Evolutionary conservation across 2,888 invertebrate species (phyloP).

Genomic region (Melieria picta): DNA sequence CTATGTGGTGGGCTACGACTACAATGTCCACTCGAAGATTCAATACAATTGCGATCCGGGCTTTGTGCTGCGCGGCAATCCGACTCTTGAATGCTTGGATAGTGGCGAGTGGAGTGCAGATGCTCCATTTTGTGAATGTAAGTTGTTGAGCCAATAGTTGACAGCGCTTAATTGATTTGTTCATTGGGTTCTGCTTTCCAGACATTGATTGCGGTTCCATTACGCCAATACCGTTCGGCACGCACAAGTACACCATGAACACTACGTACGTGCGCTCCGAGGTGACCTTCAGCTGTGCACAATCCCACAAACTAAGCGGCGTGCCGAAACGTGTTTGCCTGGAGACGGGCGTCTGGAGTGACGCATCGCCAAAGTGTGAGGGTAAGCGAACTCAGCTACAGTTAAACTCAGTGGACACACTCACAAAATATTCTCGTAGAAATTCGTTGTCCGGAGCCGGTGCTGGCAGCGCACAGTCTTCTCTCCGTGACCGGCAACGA

Average conservation of each 20-base stretch:
- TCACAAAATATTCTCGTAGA: slow-evolving; percentile 68
- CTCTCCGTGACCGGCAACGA: slow-evolving; percentile 92
- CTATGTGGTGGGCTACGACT: slow-evolving; percentile 88
- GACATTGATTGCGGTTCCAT: slow-evolving; percentile 91
- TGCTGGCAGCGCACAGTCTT: slow-evolving; percentile 84
- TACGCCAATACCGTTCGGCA: slow-evolving; percentile 80
- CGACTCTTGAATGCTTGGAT: slow-evolving; percentile 75
- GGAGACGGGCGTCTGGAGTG: slow-evolving; percentile 84
- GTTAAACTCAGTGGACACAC: too few species aligned
- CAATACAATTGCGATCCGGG: slow-evolving; percentile 90
- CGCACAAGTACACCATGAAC: slow-evolving; percentile 78
- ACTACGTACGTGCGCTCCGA: slow-evolving; percentile 85
- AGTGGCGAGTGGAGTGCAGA: slow-evolving; percentile 87
- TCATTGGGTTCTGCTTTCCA: slow-evolving; percentile 56
- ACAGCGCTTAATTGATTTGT: neutral
- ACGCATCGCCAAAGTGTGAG: slow-evolving; percentile 86
- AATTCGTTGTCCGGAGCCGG: slow-evolving; percentile 87
- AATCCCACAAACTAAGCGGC: slow-evolving; percentile 82
- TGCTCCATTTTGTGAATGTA: slow-evolving; percentile 86
- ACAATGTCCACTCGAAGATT: slow-evolving; percentile 87
- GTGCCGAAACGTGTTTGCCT: slow-evolving; percentile 77
- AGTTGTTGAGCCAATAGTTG: slow-evolving; percentile 53
- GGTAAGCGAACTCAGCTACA: slow-evolving; percentile 45
- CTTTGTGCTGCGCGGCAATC: slow-evolving; percentile 79
- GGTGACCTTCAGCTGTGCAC: slow-evolving; percentile 81